Conservation (phyloP, 2,797 vertebrate genomes). For the Thripadectes ignobilis region DNA sequence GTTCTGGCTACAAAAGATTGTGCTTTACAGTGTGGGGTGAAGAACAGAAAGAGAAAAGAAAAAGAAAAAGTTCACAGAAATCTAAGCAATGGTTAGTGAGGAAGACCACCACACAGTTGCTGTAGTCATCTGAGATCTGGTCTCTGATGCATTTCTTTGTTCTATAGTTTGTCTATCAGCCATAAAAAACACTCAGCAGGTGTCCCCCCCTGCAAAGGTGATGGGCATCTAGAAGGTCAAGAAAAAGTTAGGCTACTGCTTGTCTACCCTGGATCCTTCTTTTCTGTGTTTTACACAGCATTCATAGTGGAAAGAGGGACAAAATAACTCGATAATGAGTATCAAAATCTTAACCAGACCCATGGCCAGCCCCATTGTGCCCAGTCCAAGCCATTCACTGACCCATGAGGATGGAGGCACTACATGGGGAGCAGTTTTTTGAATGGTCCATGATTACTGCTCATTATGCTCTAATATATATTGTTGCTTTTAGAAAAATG, state of each 20-base stretch:
- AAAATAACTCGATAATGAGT: neutral
- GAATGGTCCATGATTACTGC: neutral
- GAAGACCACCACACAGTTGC: neutral
- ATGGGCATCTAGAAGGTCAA: neutral
- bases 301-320: neutral
- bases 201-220: neutral
- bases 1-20: neutral
- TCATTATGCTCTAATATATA: neutral
- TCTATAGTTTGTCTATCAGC: neutral
- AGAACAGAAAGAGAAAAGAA: neutral
- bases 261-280: neutral
- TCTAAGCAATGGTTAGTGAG: neutral
- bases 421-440: neutral
- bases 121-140: neutral
- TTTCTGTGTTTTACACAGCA: neutral
- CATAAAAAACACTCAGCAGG: neutral
- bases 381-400: neutral
- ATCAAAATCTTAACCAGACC: neutral
- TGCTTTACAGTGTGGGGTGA: neutral
- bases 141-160: neutral
- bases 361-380: neutral
- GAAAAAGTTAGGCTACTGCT: neutral
- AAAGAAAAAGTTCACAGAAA: neutral
- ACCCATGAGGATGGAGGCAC: neutral
- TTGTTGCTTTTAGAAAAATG: neutral